These are phyloP conservation scores for Hyppa rectilinea DNA, from an alignment of 2,888 invertebrate species.

Conservation along the genomic window DNA sequence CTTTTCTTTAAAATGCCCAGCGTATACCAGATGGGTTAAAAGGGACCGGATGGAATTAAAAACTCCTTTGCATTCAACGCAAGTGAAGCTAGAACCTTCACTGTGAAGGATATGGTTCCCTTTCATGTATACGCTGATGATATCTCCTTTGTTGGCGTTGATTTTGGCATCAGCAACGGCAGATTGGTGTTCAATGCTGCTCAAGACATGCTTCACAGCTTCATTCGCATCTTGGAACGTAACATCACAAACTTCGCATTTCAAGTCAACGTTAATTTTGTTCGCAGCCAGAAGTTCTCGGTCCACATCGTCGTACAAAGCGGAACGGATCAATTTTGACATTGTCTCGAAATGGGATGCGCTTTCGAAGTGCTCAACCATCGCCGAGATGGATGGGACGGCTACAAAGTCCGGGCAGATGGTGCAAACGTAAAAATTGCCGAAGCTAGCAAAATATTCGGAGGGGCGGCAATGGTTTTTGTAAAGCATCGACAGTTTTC, in stretches of 20 bases:
- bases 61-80: conserved; percentile 78
- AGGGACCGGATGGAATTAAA: conserved; percentile 84
- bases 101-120: conserved; percentile 83
- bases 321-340: conserved; percentile 79
- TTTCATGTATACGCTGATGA: conserved; percentile 86
- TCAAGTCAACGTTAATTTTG: conserved; percentile 71
- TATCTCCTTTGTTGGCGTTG: conserved; percentile 79
- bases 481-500: conserved; percentile 82
- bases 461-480: conserved; percentile 85
- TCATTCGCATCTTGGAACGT: conserved; percentile 74
- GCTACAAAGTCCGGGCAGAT: conserved; percentile 83
- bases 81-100: conserved; percentile 82
- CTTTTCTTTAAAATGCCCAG: conserved; percentile 81
- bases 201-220: conserved; percentile 78
- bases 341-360: conserved; percentile 80
- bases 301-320: conserved; percentile 77
- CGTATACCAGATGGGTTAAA: conserved; percentile 82
- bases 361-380: conserved; percentile 86
- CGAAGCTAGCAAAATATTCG: conserved; percentile 87
- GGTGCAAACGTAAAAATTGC: conserved; percentile 85
- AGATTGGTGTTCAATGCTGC: conserved; percentile 80
- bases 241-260: conserved; percentile 79
- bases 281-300: conserved; percentile 74
- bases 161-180: conserved; percentile 75
- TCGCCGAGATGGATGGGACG: conserved; percentile 84